phyloP scores from a whole-genome alignment of 2,888 invertebrate genomes.

The Aphrophora alni region DNA sequence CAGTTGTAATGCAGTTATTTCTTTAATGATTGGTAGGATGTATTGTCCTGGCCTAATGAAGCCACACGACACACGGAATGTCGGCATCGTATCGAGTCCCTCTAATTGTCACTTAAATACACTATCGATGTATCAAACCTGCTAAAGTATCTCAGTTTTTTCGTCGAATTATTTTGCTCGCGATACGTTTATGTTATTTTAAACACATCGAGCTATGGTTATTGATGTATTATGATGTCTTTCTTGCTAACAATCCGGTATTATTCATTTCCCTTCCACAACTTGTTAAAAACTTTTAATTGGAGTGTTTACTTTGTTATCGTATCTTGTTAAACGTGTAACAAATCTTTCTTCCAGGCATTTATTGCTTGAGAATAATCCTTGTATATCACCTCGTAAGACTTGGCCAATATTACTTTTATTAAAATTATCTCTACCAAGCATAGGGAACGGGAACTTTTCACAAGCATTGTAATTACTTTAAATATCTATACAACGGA shows the following conservation, averaged over 20 bases:
- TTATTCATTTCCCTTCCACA: background rate
- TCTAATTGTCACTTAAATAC: background rate
- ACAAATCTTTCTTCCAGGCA: background rate
- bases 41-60: background rate
- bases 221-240: background rate
- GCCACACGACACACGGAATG: background rate
- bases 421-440: background rate
- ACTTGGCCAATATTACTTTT: background rate
- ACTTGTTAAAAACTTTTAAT: background rate
- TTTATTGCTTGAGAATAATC: background rate
- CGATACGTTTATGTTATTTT: background rate
- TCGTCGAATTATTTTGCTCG: no score
- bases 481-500: no score
- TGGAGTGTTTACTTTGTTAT: background rate
- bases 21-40: no score
- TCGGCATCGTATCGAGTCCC: background rate
- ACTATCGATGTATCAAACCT: background rate
- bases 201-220: background rate
- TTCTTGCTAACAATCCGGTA: background rate
- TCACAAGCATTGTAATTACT: no score
- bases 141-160: no score
- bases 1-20: no score
- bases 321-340: background rate
- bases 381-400: background rate
- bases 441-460: no score